Percentiles rank a stretch among this genome's conserved stretches.
Conservation (phyloP, 2,113 vertebrate species). For the Axis porcinus region DNA sequence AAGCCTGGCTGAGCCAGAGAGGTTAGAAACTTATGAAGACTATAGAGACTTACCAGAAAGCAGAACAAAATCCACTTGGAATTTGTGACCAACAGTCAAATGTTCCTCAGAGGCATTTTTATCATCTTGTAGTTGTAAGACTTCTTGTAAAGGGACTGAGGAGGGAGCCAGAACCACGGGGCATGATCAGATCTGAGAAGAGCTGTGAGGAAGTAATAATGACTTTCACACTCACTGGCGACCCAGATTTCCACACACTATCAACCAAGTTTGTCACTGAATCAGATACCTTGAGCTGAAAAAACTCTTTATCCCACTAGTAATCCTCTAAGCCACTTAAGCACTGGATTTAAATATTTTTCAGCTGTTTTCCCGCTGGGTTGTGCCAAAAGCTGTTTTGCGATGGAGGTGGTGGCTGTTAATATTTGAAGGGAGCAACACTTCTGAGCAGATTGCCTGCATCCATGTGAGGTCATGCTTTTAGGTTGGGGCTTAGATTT, state of each 20-base stretch:
- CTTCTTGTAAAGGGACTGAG: constrained; percentile 54
- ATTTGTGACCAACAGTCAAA: constrained; percentile 53
- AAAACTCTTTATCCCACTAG: constrained; percentile 37
- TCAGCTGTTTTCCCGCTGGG: constrained; percentile 41
- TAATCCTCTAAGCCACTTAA: constrained; percentile 56
- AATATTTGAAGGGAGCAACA: background rate
- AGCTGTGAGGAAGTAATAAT: constrained; percentile 42
- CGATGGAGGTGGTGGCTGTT: background rate
- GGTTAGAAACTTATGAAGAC: constrained; percentile 45
- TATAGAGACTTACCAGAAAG: constrained; percentile 55
- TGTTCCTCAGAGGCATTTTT: constrained; percentile 51
- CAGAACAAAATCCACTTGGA: constrained; percentile 49
- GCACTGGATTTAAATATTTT: constrained; percentile 44
- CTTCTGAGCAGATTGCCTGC: constrained; percentile 3
- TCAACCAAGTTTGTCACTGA: constrained; percentile 27
- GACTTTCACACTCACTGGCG: constrained; percentile 46
- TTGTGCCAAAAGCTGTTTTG: constrained; percentile 25
- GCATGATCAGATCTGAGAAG: background rate
- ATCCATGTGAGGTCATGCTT: background rate
- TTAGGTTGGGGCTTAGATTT: background rate
- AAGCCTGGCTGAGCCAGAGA: background rate
- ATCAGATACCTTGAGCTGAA: constrained; percentile 8
- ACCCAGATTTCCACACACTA: constrained; percentile 51
- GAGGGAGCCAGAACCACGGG: background rate
- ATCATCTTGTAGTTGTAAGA: constrained; percentile 44